Evolutionary conservation across 2,888 invertebrate species (phyloP).

Genomic region (Blastobasis adustella): DNA sequence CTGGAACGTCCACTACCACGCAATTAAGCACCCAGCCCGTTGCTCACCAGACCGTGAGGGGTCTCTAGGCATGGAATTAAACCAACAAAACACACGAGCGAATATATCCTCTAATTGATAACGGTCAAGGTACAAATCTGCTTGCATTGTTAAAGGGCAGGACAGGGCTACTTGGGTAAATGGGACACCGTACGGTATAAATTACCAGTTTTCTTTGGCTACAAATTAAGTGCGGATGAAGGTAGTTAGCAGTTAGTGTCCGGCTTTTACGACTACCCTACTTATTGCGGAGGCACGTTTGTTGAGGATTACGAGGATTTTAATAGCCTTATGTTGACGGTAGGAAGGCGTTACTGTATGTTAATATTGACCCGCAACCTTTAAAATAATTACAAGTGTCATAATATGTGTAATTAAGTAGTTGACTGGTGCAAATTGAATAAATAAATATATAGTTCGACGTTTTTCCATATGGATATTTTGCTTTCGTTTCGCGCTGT

Average conservation of each 20-base stretch:
- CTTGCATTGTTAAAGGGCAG: slow-evolving; percentile 8
- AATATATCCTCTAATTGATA: slow-evolving; percentile 21
- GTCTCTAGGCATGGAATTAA: slow-evolving; percentile 52
- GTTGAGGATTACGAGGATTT: no score
- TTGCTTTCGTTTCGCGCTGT: no score
- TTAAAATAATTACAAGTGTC: no score
- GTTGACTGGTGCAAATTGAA: no score
- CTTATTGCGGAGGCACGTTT: no score
- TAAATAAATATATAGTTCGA: no score
- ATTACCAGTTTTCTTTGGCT: slow-evolving; percentile 64
- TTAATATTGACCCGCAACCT: no score
- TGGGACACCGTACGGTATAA: slow-evolving; percentile 62
- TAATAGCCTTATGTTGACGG: no score
- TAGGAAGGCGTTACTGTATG: no score
- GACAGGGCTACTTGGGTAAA: slow-evolving; percentile 46
- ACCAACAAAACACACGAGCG: slow-evolving; percentile 26
- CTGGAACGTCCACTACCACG: slow-evolving; percentile 63
- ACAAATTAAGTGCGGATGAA: slow-evolving; percentile 55
- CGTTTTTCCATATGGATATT: no score
- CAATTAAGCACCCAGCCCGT: slow-evolving; percentile 64
- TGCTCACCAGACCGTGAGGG: slow-evolving; percentile 59
- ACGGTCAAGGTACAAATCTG: slow-evolving; percentile 18
- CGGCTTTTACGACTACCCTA: slow-evolving; percentile 29
- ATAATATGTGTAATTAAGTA: no score
- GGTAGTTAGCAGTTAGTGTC: slow-evolving; percentile 53